Conservation (phyloP, 2,888 invertebrate species). For the Caenorhabditis virilis region DNA sequence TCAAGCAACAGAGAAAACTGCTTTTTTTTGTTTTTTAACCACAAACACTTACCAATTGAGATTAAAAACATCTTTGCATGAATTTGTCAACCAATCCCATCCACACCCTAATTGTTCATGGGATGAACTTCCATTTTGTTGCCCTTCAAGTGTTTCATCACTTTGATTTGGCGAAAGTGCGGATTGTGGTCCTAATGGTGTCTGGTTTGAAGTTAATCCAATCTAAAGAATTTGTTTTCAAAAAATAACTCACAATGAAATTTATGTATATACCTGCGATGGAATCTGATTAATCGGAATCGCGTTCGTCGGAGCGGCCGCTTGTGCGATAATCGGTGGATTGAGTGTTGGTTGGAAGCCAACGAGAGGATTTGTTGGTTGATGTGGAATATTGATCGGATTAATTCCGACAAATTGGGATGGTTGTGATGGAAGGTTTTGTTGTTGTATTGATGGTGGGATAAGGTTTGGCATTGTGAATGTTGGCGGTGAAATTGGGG, state of each 20-base stretch:
- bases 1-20: no score
- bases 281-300: background rate
- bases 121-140: slow-evolving; percentile 7
- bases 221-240: background rate
- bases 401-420: background rate
- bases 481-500: slow-evolving; percentile 27
- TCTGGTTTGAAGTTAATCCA: background rate
- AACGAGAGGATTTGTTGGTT: slow-evolving; percentile 25
- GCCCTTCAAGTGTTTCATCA: no score
- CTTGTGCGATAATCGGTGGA: background rate
- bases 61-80: slow-evolving; percentile 62
- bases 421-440: slow-evolving; percentile 19
- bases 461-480: slow-evolving; percentile 21
- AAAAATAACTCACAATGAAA: no score
- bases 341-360: background rate
- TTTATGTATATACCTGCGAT: no score
- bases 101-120: slow-evolving; percentile 64
- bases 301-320: background rate
- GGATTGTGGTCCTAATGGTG: background rate
- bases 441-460: slow-evolving; percentile 16
- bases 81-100: slow-evolving; percentile 61
- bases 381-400: slow-evolving; percentile 16
- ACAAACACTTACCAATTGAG: slow-evolving; percentile 36
- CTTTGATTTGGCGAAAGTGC: no score
- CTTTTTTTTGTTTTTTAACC: no score